These are phyloP conservation scores for Rotaria macrura DNA, from an alignment of 2,888 invertebrate species.

Conservation along the genomic window DNA sequence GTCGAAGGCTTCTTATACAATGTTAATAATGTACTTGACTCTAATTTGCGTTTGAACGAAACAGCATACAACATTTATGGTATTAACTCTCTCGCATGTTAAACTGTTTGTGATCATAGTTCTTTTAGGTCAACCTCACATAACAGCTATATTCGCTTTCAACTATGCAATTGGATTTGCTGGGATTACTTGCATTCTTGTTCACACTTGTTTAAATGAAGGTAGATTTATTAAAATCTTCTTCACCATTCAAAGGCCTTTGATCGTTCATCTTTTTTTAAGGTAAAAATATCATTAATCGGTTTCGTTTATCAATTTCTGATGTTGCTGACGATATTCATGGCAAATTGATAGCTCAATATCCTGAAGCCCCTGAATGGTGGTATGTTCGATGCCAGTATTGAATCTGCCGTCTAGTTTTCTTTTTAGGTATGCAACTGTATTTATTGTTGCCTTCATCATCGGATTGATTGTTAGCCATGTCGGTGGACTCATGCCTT, in stretches of 20 bases:
- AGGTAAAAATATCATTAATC: not conserved
- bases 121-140: not conserved
- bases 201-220: not conserved
- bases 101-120: too few relatives aligned
- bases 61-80: not conserved
- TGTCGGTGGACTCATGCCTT: not conserved
- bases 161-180: not conserved
- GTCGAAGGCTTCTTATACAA: not conserved
- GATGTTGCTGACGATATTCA: not conserved
- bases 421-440: not conserved
- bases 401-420: too few relatives aligned
- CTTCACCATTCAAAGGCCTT: too few relatives aligned
- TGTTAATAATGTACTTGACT: not conserved
- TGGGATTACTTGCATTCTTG: not conserved
- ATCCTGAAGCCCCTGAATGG: not conserved
- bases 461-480: not conserved
- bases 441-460: not conserved
- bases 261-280: too few relatives aligned
- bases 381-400: not conserved
- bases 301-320: not conserved
- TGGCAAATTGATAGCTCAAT: not conserved
- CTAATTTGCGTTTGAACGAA: not conserved
- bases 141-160: not conserved
- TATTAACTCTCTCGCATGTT: too few relatives aligned
- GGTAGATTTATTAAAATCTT: not conserved